Conservation (phyloP, 2,888 invertebrate genomes). For the Oconnorella tubifera region DNA sequence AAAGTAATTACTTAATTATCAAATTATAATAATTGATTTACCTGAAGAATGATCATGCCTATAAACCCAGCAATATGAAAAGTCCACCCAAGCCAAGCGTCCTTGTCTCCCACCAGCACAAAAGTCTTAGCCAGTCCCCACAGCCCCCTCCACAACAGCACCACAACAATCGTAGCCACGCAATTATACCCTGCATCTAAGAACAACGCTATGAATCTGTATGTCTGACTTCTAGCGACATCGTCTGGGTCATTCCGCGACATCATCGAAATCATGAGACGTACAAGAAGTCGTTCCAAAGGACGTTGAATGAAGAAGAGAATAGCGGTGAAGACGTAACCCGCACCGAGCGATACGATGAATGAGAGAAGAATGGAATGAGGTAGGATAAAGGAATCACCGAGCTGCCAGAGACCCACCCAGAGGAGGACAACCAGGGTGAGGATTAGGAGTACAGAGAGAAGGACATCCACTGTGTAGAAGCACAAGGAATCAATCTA, state of each 20-base stretch:
- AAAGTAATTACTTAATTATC: too few species aligned
- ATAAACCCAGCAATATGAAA: constrained; percentile 3
- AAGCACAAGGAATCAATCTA: background rate
- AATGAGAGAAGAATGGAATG: background rate
- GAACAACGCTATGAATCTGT: background rate
- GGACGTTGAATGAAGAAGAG: background rate
- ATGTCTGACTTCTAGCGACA: background rate
- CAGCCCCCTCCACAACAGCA: constrained; percentile 17
- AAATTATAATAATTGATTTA: too few species aligned
- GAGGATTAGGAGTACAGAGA: background rate
- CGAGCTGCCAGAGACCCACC: constrained; percentile 10
- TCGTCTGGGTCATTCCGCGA: too few species aligned
- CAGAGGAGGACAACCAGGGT: constrained; percentile 13
- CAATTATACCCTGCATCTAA: background rate
- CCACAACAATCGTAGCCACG: constrained; percentile 5
- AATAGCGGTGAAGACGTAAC: constrained; percentile 2
- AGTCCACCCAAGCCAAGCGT: background rate
- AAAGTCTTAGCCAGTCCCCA: constrained; percentile 6
- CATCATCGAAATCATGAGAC: background rate
- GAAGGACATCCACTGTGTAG: constrained; percentile 13
- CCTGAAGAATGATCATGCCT: constrained; percentile 10
- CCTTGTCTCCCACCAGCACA: background rate
- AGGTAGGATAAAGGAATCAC: constrained; percentile 4
- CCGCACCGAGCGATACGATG: constrained; percentile 1
- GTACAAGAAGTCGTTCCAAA: background rate